These are phyloP conservation scores for Drosophila recens DNA, from an alignment of 2,888 invertebrate species.

Conservation along the genomic window DNA sequence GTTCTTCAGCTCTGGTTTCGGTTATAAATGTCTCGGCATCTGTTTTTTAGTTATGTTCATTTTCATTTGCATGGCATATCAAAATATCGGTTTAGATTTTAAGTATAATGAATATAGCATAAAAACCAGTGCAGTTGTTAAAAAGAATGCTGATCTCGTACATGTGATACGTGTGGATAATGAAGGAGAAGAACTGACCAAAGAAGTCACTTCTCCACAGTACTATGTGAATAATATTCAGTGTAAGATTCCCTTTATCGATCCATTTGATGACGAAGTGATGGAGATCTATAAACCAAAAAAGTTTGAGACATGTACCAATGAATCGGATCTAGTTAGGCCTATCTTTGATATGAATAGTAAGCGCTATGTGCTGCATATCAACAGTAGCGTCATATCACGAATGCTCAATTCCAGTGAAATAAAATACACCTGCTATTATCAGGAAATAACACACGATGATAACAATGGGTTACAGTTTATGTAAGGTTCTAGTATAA, in stretches of 20 bases:
- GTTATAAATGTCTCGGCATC: neutral
- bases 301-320: slow-evolving; percentile 7
- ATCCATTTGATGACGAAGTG: slow-evolving; percentile 11
- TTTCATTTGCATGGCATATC: slow-evolving; percentile 2
- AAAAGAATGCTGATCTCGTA: neutral
- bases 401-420: slow-evolving; percentile 10
- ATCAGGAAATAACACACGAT: slow-evolving; percentile 12
- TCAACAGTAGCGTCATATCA: slow-evolving; percentile 10
- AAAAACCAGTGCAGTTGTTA: too few species aligned
- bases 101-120: neutral
- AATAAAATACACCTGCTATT: slow-evolving; percentile 17
- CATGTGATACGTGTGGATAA: neutral
- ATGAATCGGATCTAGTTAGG: slow-evolving; percentile 20
- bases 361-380: slow-evolving; percentile 15
- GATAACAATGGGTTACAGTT: neutral
- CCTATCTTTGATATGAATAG: slow-evolving; percentile 10
- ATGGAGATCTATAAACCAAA: slow-evolving; percentile 5
- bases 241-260: slow-evolving; percentile 17
- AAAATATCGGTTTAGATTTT: neutral
- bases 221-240: slow-evolving; percentile 12
- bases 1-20: neutral
- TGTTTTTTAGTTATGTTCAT: slow-evolving; percentile 3
- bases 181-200: neutral
- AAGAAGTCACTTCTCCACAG: neutral
- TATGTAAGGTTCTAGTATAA: slow-evolving; percentile 5